These are phyloP conservation scores for Carassius carassius DNA, from an alignment of 2,113 vertebrate genomes.

Conservation along the genomic window DNA sequence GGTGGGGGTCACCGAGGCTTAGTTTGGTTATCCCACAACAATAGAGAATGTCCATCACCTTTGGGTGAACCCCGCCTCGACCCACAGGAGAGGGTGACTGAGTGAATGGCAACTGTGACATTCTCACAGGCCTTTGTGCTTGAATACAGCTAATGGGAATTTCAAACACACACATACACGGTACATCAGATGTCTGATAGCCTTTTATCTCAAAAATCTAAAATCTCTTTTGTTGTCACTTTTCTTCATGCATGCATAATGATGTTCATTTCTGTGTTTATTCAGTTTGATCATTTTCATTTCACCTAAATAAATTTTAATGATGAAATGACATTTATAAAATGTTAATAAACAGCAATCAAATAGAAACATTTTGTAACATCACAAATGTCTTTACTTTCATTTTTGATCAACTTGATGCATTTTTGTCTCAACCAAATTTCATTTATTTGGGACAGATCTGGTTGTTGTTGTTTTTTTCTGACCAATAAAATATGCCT, in stretches of 20 bases:
- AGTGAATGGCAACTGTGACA: slow-evolving; percentile 51
- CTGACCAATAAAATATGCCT: background rate
- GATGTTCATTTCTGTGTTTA: background rate
- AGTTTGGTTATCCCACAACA: slow-evolving; percentile 61
- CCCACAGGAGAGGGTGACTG: slow-evolving; percentile 29
- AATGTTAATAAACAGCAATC: too few relatives aligned
- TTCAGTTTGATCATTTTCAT: background rate
- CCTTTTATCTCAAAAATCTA: background rate
- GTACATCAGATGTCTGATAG: background rate
- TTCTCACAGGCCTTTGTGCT: slow-evolving; percentile 34
- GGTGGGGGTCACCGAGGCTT: slow-evolving; percentile 44
- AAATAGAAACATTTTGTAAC: too few relatives aligned
- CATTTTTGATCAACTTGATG: too few relatives aligned
- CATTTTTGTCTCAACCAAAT: background rate
- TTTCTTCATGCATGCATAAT: background rate
- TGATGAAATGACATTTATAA: background rate
- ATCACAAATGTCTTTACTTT: too few relatives aligned
- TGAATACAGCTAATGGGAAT: background rate
- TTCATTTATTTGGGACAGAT: background rate
- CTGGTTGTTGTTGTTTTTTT: background rate
- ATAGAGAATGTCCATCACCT: slow-evolving; percentile 59
- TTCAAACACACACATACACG: slow-evolving; percentile 28
- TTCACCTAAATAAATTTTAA: background rate
- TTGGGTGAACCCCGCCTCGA: slow-evolving; percentile 39
- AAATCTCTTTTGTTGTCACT: background rate